Percentiles rank a stretch among this genome's conserved stretches.
Conservation (phyloP, 2,888 invertebrate species). For the Polydrusus cervinus region DNA sequence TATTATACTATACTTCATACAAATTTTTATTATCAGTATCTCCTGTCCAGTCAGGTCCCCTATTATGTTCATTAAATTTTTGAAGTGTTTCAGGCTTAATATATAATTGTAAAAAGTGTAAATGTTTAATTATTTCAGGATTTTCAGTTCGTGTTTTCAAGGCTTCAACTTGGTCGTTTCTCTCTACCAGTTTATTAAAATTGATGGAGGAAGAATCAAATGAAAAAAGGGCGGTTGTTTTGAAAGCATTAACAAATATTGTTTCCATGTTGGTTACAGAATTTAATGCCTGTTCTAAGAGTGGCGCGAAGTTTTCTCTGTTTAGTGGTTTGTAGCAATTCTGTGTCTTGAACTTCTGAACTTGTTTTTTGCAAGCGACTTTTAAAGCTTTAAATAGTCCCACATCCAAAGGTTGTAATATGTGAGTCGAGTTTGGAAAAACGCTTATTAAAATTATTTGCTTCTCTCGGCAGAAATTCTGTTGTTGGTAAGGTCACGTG, state of each 20-base stretch:
- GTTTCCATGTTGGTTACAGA: constrained; percentile 27
- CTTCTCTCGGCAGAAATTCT: constrained; percentile 66
- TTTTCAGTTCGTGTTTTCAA: constrained; percentile 10
- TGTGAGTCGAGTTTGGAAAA: constrained; percentile 67
- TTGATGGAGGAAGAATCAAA: constrained; percentile 21
- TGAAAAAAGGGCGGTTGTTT: constrained; percentile 30
- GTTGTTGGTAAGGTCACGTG: constrained; percentile 66
- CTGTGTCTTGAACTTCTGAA: constrained; percentile 41
- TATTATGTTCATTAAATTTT: constrained; percentile 29
- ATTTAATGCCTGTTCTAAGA: constrained; percentile 33
- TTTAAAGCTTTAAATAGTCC: constrained; percentile 66
- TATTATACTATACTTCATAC: constrained; percentile 29
- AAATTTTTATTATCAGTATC: constrained; percentile 32
- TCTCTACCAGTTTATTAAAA: constrained; percentile 16
- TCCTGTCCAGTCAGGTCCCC: constrained; percentile 18
- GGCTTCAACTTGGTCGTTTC: constrained; percentile 4
- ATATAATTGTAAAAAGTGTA: constrained; percentile 35
- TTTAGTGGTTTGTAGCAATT: constrained; percentile 17
- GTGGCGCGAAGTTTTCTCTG: constrained; percentile 42
- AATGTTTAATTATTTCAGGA: constrained; percentile 29
- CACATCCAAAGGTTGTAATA: constrained; percentile 68
- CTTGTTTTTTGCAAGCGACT: constrained; percentile 58
- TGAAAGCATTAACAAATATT: constrained; percentile 37
- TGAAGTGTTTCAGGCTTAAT: constrained; percentile 27
- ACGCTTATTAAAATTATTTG: constrained; percentile 65